Base-by-base conservation (phyloP, 2,113 vertebrate genomes). In the Zeus faber region DNA sequence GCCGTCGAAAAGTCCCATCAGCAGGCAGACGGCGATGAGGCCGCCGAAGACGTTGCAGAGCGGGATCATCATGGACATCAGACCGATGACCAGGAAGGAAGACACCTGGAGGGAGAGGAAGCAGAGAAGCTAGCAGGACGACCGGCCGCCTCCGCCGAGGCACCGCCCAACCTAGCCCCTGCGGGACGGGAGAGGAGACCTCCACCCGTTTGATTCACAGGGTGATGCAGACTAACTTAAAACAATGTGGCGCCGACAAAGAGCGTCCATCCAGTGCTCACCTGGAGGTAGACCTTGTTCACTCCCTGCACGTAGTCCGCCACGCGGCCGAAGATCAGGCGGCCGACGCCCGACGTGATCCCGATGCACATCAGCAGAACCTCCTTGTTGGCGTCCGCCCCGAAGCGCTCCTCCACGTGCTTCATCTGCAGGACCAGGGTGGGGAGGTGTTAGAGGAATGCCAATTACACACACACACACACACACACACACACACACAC, bases 41-140 rank as follows among this genome's bases (percentile, higher is more conserved):
- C 87, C 90, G 0, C 91, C 92, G 1, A 99, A 98, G 64, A 87
- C 33, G 0, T 82, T 7, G 67, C 95, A 99, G 63, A 98, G 61
- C 0, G 97, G 96, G 52, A 98, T 95, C 95, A 98, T 95, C 93
- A 95, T 97, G 31, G 97, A 98, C 96, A 98, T 96, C 74, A 98
- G 16, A 18, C 96, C 96, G 3, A 99, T 98, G 56, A 95, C 90
- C 25, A 95, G 57, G 79, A 99, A 98, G 1, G 97, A 98, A 1
- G 88, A 26, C 8, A 96, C 95, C 96, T 99, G 62, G 59, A 66
- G n/a, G 45, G 33, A 37, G 11, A 29, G 27, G 7, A 4, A 29
- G 4, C 27, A 29, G 27, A 29, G 4, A 4, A 9, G 7, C 9
- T 29, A 29, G 27, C 27, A 29, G 27, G 4, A 9, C 27, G 7